A percentile compares a stretch with the other conserved stretches of the same genome.
These are phyloP conservation scores for Caenorhabditis uteleia DNA, from an alignment of 2,888 invertebrate genomes.

Conservation along the genomic window DNA sequence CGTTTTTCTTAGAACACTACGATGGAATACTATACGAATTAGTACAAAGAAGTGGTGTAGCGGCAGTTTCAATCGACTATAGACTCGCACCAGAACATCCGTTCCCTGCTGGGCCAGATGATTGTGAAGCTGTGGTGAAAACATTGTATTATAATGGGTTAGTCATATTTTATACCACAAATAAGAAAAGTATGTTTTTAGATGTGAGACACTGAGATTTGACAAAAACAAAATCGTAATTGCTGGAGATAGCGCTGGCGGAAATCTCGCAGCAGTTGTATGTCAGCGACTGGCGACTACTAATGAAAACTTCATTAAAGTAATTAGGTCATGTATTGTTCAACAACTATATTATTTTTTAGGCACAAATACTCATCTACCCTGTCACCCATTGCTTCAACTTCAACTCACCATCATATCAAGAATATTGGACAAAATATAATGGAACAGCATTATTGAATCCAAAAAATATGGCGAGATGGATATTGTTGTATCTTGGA, in stretches of 20 bases:
- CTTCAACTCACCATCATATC: constrained; percentile 65
- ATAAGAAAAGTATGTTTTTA: constrained; percentile 11
- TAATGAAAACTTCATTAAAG: constrained; percentile 19
- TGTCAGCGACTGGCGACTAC: constrained; percentile 31
- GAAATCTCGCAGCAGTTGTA: constrained; percentile 61
- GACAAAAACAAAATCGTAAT: constrained; percentile 59
- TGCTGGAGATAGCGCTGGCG: constrained; percentile 68
- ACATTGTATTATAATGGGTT: constrained; percentile 60
- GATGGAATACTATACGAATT: constrained; percentile 55
- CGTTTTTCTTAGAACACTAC: constrained; percentile 62
- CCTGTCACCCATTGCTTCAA: constrained; percentile 71
- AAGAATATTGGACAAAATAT: constrained; percentile 56
- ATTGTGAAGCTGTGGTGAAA: constrained; percentile 67
- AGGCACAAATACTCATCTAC: constrained; percentile 70
- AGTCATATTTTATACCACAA: not conserved
- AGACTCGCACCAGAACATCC: constrained; percentile 70
- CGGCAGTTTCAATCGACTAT: constrained; percentile 62
- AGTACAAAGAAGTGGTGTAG: constrained; percentile 46
- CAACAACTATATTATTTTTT: constrained; percentile 11
- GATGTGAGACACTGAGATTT: constrained; percentile 50
- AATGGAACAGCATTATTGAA: constrained; percentile 50
- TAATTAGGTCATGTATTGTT: not conserved
- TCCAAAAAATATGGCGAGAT: constrained; percentile 57
- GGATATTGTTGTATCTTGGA: constrained; percentile 64
- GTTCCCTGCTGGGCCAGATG: constrained; percentile 70